These are phyloP conservation scores for Schizopygopsis pylzovi DNA, from an alignment of 2,797 vertebrate species.

Conservation along the genomic window DNA sequence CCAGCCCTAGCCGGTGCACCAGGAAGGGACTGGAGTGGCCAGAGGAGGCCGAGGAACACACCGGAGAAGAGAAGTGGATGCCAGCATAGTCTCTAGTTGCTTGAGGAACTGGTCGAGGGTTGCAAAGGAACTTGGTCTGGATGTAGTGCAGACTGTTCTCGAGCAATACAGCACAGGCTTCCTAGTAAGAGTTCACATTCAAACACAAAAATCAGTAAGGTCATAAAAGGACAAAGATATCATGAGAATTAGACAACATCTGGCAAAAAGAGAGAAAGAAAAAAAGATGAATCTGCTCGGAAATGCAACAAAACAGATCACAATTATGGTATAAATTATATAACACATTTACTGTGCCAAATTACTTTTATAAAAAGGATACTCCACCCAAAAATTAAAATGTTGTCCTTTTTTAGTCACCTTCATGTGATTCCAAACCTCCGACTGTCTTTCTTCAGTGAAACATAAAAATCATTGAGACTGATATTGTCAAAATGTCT, in stretches of 20 bases:
- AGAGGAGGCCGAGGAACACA: slow-evolving; percentile 66
- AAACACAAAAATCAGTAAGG: slow-evolving; percentile 6
- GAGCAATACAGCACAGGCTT: slow-evolving; percentile 88
- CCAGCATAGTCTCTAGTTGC: slow-evolving; percentile 72
- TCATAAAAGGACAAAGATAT: slow-evolving; percentile 5
- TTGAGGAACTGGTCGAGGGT: slow-evolving; percentile 66
- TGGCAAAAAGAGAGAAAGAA: slow-evolving; percentile 16
- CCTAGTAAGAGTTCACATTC: slow-evolving; percentile 79
- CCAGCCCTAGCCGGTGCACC: slow-evolving; percentile 85
- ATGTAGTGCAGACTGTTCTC: slow-evolving; percentile 91
- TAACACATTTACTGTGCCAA: background rate
- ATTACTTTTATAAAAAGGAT: background rate
- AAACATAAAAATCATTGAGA: background rate
- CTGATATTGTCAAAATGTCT: background rate
- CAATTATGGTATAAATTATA: background rate
- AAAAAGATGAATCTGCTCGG: background rate
- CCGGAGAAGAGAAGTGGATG: slow-evolving; percentile 66
- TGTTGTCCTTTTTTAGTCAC: background rate
- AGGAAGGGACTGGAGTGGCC: slow-evolving; percentile 63
- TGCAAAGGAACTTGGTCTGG: slow-evolving; percentile 83
- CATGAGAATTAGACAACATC: slow-evolving; percentile 26
- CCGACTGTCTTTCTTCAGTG: background rate
- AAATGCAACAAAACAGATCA: slow-evolving; percentile 7
- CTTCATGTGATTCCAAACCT: background rate
- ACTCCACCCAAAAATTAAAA: background rate